Conservation (phyloP, 2,113 vertebrate genomes). For the Pelecanus crispus region DNA sequence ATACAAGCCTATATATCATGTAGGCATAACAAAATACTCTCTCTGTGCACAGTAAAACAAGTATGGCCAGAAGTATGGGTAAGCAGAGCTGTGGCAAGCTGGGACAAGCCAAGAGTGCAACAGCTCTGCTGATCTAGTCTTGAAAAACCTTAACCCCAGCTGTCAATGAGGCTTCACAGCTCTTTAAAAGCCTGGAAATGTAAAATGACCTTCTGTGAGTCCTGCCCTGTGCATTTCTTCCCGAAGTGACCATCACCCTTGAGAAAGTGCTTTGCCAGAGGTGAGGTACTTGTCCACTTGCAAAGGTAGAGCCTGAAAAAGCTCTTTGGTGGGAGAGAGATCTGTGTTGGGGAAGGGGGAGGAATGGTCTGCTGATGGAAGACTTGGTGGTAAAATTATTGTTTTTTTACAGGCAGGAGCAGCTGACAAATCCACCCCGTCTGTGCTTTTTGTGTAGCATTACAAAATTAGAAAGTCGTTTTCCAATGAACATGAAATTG, state of each 20-base stretch:
- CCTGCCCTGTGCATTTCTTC: not conserved
- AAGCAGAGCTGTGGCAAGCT: not conserved
- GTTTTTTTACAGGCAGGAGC: not conserved
- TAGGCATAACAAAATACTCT: not conserved
- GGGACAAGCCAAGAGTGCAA: not conserved
- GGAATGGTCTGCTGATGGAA: not conserved
- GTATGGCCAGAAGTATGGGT: not conserved
- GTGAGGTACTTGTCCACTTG: not conserved
- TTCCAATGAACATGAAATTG: not conserved
- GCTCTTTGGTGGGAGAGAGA: not conserved
- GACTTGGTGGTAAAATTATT: not conserved
- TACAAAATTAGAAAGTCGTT: conserved; percentile 21
- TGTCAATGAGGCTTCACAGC: not conserved
- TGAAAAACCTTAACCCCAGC: not conserved
- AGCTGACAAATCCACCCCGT: not conserved
- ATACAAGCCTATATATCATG: not conserved
- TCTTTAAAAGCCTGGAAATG: not conserved
- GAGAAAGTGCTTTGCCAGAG: not conserved
- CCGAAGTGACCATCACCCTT: rapidly evolving
- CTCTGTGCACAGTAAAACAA: not conserved
- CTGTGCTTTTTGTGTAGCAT: not conserved
- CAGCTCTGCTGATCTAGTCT: not conserved
- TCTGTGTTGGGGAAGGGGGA: not conserved
- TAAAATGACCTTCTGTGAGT: not conserved
- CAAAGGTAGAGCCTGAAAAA: not conserved